phyloP scores from a whole-genome alignment of 2,888 invertebrate genomes.

The Agrotis clavis region DNA sequence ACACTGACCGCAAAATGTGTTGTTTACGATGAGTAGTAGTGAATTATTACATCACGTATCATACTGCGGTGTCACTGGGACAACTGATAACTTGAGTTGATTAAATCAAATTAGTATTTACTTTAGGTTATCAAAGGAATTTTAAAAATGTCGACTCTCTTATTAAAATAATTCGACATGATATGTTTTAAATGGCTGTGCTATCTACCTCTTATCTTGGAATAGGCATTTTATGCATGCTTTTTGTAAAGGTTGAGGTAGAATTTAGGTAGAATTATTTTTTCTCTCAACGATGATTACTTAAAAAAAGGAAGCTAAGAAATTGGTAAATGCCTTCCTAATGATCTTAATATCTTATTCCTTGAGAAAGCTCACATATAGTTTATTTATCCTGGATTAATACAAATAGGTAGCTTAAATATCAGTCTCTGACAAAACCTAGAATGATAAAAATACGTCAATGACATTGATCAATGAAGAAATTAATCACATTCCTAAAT shows the following conservation, averaged over 20 bases:
- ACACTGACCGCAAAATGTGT: conserved; percentile 63
- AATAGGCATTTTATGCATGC: not conserved
- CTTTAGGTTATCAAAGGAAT: conserved; percentile 14
- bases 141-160: not conserved
- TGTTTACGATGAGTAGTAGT: conserved; percentile 62
- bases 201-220: not conserved
- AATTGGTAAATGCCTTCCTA: not conserved
- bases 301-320: too few relatives aligned
- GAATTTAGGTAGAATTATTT: not conserved
- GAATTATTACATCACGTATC: conserved; percentile 39
- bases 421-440: too few relatives aligned
- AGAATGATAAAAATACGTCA: too few relatives aligned
- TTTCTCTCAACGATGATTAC: too few relatives aligned
- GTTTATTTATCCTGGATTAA: too few relatives aligned
- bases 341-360: not conserved
- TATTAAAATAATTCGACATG: not conserved
- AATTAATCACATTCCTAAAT: too few relatives aligned
- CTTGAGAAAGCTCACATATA: too few relatives aligned
- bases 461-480: too few relatives aligned
- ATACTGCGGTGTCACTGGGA: conserved; percentile 26
- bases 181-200: not conserved
- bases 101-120: conserved; percentile 23
- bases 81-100: conserved; percentile 20
- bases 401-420: too few relatives aligned
- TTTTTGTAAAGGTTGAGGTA: not conserved